Evolutionary conservation across 2,113 vertebrate species (phyloP).

Genomic region (Nannobrachium achirus): DNA sequence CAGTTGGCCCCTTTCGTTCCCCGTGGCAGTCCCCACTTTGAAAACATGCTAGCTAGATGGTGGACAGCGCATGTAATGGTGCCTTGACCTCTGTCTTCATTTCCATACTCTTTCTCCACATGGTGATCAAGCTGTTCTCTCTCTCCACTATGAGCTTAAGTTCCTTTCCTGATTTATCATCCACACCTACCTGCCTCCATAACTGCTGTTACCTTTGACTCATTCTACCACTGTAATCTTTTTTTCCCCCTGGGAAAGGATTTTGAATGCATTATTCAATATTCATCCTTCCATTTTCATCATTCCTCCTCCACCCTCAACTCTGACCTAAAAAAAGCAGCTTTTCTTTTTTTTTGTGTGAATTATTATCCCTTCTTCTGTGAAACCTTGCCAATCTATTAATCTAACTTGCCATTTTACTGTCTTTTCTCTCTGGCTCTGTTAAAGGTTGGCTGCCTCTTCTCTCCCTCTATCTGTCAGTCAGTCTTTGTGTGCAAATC

Average conservation of each 20-base stretch:
- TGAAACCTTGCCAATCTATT: conserved; percentile 79
- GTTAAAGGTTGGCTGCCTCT: conserved; percentile 81
- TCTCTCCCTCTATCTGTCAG: conserved; percentile 80
- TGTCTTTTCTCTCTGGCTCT: conserved; percentile 75
- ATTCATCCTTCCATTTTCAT: conserved; percentile 74
- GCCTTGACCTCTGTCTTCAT: conserved; percentile 55
- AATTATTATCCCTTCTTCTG: conserved; percentile 76
- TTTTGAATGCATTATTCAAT: conserved; percentile 67
- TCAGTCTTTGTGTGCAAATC: conserved; percentile 85
- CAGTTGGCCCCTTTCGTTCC: too few species aligned
- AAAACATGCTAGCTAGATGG: conserved; percentile 8
- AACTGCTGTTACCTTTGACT: conserved; percentile 65
- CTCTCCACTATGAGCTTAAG: conserved; percentile 42
- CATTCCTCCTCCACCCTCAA: conserved; percentile 65
- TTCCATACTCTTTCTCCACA: conserved; percentile 37
- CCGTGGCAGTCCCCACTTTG: too few species aligned
- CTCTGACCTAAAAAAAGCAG: conserved; percentile 75
- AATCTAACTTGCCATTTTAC: conserved; percentile 82
- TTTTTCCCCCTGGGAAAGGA: conserved; percentile 61
- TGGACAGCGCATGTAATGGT: conserved; percentile 52
- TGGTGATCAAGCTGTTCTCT: conserved; percentile 43
- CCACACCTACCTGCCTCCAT: conserved; percentile 49
- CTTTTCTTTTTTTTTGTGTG: conserved; percentile 68
- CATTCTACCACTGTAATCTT: conserved; percentile 51
- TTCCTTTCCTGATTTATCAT: conserved; percentile 46